Base-by-base conservation (phyloP, 1,140 invertebrate species). In the Homalodisca vitripennis region DNA sequence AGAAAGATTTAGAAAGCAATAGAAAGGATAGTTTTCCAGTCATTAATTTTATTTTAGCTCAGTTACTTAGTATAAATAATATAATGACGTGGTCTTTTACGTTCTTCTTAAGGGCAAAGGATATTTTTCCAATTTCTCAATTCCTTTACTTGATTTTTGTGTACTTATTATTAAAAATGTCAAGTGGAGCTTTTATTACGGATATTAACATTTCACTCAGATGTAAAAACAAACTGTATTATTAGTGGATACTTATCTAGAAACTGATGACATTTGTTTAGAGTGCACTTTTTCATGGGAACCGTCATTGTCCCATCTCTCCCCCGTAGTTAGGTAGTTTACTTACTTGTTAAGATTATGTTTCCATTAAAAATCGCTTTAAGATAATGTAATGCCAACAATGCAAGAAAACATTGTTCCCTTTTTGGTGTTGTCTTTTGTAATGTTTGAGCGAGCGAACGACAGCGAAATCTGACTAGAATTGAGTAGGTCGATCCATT, bases 331-430 rank as follows among this genome's bases (percentile, higher is more conserved):
- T 60, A 27, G 55, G 26, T 27, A 10, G 10, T 6, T 26, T 27
- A 60, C 24, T 60, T 60, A 12, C 27, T 12, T 27, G 10, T 60
- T 60, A 53, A 53, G 3, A 24, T 60, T 27, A 14, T 22, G 26
- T 60, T 60, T 30, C 29, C 24, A 2, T 27, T 27, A 22, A 60
- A 60, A 60, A 22, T 27, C 27, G 24, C 55, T 29, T 60, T n/a
- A n/a, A 27, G n/a, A 60, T 27, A 30, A 27, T 27, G 55, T 60
- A 29, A 60, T 60, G 55, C 55, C 55, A 60, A 24, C 55, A 60
- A 60, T 60, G 55, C 55, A 60, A 60, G 14, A 12, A 10, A 60
- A 60, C n/a, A 60, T 12, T 60, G 6, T 22, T 60, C 55, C 55
- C 2, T 13, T 6, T 27, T 60, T 26, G 14, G 14, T 60, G 26